Base-by-base conservation (phyloP, 2,113 vertebrate genomes). In the Zosterops lateralis region DNA sequence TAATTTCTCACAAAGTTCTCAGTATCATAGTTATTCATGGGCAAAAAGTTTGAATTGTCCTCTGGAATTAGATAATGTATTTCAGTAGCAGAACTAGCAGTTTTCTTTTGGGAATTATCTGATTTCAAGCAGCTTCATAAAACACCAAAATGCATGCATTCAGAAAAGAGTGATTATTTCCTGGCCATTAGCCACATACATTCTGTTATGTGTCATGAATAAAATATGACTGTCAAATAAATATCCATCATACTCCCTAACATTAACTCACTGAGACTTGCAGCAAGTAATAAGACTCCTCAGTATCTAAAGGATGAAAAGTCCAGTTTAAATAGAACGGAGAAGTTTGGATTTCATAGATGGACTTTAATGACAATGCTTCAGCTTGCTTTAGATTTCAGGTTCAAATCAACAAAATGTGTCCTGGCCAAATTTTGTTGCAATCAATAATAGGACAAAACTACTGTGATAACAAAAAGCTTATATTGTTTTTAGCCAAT, bases 151-250 rank as follows among this genome's bases (percentile, higher is more conserved):
- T 72, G 32, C 40, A 76, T 51, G 48, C 24, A 73, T 51, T 31
- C n/a, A 76, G 32, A 61, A 44, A 67, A 66, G 57, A 78, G 72
- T 79, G 5, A 82, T 75, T 44, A 72, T 92, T 88, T 83, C 62
- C 28, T 54, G 34, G 22, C 77, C 45, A 87, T 79, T 85, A 88
- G 44, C 38, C 17, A 47, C 34, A 57, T 50, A 17, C 22, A 54
- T 73, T 84, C 82, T 90, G 82, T 87, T 70, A 61, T 14, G 47
- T 79, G 38, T 72, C 57, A 90, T 72, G 62, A 90, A 83, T 92
- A 85, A 92, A 79, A 83, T 75, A 88, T 68, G 48, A 85, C 72
- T 85, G 42, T 79, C 34, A 83, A 64, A 75, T 67, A 90, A 85
- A 54, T 56, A 86, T 47, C 67, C 32, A 40, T 91, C 50, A 56